Conservation (phyloP, 2,888 invertebrate genomes). For the Oscheius sp. region DNA sequence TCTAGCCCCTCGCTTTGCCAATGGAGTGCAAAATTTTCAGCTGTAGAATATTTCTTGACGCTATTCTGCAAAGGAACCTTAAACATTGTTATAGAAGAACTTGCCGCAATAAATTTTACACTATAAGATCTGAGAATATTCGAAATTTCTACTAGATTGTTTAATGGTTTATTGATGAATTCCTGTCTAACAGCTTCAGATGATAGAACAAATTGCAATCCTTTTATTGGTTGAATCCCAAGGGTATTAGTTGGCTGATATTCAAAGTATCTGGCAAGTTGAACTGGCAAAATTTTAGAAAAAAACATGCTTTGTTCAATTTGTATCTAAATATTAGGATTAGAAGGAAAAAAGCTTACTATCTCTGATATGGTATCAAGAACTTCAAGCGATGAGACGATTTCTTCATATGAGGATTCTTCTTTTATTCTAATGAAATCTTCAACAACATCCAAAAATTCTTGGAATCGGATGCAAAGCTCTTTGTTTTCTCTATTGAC, state of each 20-base stretch:
- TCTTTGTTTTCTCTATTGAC: background rate
- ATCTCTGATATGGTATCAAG: background rate
- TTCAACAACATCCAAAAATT: conserved; percentile 11
- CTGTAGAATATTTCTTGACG: background rate
- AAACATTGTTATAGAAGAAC: background rate
- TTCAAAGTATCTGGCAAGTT: background rate
- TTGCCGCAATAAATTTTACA: background rate
- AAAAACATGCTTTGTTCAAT: background rate
- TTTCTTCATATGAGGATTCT: background rate
- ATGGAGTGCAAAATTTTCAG: background rate
- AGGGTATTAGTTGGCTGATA: background rate
- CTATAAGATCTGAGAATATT: background rate
- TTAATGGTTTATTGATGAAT: background rate
- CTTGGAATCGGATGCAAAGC: background rate
- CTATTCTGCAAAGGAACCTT: background rate
- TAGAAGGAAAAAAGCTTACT: background rate
- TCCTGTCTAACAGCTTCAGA: background rate
- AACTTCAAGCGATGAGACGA: background rate
- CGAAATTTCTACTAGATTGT: background rate
- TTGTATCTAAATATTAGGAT: background rate
- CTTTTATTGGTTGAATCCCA: background rate
- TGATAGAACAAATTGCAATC: background rate
- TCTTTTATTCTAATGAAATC: background rate
- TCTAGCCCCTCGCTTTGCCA: background rate
- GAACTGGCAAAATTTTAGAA: background rate